Evolutionary conservation across 2,113 vertebrate species (phyloP).

Genomic region (Pica pica): DNA sequence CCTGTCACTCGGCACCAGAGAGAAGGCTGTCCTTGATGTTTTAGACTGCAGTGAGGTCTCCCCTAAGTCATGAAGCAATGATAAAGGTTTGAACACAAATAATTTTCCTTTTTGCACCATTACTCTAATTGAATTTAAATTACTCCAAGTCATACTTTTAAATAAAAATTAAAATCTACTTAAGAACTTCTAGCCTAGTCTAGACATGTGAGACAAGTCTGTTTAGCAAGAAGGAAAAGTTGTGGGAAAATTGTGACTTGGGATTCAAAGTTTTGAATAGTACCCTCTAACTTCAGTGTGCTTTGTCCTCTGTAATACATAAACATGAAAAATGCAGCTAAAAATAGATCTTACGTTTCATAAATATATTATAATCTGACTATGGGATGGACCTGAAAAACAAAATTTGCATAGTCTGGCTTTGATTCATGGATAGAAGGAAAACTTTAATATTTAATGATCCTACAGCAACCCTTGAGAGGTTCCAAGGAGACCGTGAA

Average conservation of each 20-base stretch:
- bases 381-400: neutral
- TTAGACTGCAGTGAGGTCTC: neutral
- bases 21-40: neutral
- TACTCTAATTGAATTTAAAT: neutral
- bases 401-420: constrained; percentile 42
- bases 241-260: neutral
- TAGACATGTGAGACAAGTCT: neutral
- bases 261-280: neutral
- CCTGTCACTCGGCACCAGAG: neutral
- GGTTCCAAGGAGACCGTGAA: constrained; percentile 24
- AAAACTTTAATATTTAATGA: constrained; percentile 52
- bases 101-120: neutral
- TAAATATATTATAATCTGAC: neutral
- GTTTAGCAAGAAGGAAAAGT: neutral
- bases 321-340: neutral
- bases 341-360: neutral
- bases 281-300: neutral
- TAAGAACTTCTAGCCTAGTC: neutral
- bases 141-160: accelerated
- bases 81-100: neutral
- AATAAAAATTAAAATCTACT: neutral
- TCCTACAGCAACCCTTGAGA: constrained; percentile 36
- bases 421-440: constrained; percentile 31
- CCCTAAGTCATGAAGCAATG: neutral
- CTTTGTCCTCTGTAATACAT: neutral